Evolutionary conservation across 2,113 vertebrate genomes (phyloP), one percentile per base, ranked within the genome.

Genomic region (Pandion haliaetus): DNA sequence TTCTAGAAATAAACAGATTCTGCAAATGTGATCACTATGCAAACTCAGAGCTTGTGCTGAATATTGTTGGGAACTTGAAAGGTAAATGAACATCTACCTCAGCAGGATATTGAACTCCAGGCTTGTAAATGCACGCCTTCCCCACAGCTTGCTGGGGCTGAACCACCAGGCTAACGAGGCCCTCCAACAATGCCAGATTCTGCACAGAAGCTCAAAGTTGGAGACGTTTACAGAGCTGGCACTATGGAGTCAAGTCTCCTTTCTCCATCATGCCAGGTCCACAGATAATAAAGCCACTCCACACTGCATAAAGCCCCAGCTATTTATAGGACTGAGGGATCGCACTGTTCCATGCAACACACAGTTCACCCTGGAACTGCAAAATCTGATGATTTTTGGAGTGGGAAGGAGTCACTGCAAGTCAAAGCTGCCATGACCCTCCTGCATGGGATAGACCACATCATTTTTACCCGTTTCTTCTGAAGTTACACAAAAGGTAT

Each of bases 71-170:
- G 34, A 71, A 71, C n/a, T 4, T 15, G 73, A 83, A 61, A n/a
- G 34, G 40, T 29, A 34, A 71, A 45, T 3, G 61, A 31, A 29
- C 50, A 36, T 32, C 77, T 16, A 3, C 18, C 80, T 44, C 80
- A 47, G 91, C 83, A 66, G 83, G 82, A 50, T 6, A 13, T 2
- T 66, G 72, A 74, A 44, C 26, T 21, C 31, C 45, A 72, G 69
- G 40, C 28, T 47, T 45, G 79, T 32, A 58, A 50, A 20, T 0
- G 0, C 52, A 32, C 0, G 1, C 28, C 32, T n/a, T 40, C 36
- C 79, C 54, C 36, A 17, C 17, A 24, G 88, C 76, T 4, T 18
- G 25, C 72, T 31, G 63, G 17, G 59, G 76, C 73, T 55, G 59
- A 58, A 34, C 80, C 91, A 66, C 61, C 93, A 85, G 74, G 23